These are phyloP conservation scores for Nipponia nippon DNA, from an alignment of 2,113 vertebrate genomes.

Conservation along the genomic window DNA sequence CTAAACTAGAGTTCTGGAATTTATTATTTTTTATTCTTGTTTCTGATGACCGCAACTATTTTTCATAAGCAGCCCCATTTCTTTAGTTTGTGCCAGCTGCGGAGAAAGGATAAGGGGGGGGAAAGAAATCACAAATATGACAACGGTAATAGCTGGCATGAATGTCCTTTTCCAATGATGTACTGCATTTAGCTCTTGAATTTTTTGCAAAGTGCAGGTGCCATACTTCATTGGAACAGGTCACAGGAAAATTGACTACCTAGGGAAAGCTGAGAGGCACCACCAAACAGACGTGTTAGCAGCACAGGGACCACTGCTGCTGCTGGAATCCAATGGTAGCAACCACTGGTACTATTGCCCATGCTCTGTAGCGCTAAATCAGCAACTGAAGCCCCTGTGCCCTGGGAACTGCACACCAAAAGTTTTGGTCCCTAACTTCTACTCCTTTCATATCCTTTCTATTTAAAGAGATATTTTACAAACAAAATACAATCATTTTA, in stretches of 20 bases:
- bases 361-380: neutral
- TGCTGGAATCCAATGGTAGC: neutral
- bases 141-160: neutral
- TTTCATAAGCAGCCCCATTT: slow-evolving; percentile 15
- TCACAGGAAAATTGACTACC: neutral
- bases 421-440: neutral
- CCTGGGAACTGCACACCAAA: neutral
- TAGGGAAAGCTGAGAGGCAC: neutral
- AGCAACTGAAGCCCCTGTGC: neutral
- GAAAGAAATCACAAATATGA: slow-evolving; percentile 3
- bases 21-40: slow-evolving; percentile 68
- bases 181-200: neutral
- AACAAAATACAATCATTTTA: neutral
- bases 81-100: slow-evolving; percentile 37
- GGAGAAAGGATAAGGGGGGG: slow-evolving; percentile 10
- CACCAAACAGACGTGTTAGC: neutral
- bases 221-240: neutral
- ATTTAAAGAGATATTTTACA: neutral
- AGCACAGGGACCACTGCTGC: neutral
- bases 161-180: neutral
- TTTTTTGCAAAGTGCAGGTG: neutral
- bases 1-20: slow-evolving; percentile 56
- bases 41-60: slow-evolving; percentile 58
- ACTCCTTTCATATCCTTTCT: neutral
- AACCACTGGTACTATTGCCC: neutral